Conservation (phyloP, 2,113 vertebrate genomes). For the Sarotherodon lohbergeri region DNA sequence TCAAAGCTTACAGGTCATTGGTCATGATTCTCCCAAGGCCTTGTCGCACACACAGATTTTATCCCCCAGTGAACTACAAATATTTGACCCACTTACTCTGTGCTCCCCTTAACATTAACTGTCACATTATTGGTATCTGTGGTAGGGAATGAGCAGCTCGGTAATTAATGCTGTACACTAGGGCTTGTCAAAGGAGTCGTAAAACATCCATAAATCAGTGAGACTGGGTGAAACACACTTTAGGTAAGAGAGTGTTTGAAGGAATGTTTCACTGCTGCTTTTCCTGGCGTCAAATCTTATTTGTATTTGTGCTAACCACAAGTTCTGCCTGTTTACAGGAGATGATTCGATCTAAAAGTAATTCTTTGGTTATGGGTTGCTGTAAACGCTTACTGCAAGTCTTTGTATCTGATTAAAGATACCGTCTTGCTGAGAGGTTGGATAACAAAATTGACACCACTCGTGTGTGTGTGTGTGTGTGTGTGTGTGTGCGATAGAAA, state of each 20-base stretch:
- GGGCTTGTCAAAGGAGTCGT: background rate
- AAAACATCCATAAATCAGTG: slow-evolving; percentile 18
- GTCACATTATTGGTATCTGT: slow-evolving; percentile 4
- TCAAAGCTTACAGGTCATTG: slow-evolving; percentile 22
- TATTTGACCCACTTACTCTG: slow-evolving; percentile 6
- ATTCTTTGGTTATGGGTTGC: background rate
- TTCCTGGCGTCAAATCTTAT: background rate
- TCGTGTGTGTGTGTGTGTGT: background rate
- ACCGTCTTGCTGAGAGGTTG: background rate
- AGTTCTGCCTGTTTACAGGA: background rate
- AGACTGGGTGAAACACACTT: background rate
- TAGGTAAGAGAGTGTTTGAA: background rate
- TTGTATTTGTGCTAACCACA: background rate
- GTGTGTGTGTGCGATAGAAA: background rate
- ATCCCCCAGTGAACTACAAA: background rate
- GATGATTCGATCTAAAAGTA: background rate
- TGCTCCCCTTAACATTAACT: background rate
- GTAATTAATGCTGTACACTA: slow-evolving; percentile 17
- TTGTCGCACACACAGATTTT: background rate
- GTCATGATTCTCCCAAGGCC: slow-evolving; percentile 37
- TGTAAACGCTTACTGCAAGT: background rate
- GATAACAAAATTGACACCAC: background rate
- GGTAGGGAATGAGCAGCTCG: slow-evolving; percentile 7
- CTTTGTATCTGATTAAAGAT: background rate
- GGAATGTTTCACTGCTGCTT: background rate